These are phyloP conservation scores for Sebastes miniatus DNA, from an alignment of 2,797 vertebrate species.

Conservation along the genomic window DNA sequence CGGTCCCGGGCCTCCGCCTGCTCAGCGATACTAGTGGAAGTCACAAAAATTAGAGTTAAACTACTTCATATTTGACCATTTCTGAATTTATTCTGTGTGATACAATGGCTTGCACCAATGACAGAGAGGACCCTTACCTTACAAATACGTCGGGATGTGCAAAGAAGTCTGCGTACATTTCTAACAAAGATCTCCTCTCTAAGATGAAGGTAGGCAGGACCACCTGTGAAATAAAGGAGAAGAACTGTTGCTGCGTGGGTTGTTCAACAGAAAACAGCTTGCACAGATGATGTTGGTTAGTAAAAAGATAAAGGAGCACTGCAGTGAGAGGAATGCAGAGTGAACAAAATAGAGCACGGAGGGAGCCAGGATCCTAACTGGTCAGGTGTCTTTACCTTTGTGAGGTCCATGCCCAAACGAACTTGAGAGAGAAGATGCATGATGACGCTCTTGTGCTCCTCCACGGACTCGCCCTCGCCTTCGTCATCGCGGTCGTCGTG, in stretches of 20 bases:
- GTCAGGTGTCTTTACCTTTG: conserved; percentile 85
- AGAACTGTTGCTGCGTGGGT: background rate
- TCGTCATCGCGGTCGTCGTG: conserved; percentile 95
- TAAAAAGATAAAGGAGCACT: background rate
- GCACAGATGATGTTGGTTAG: background rate
- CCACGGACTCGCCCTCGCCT: conserved; percentile 93
- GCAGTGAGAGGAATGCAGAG: background rate
- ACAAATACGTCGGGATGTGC: conserved; percentile 98
- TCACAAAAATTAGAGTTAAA: background rate
- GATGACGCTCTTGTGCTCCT: conserved; percentile 99
- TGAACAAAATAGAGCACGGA: background rate
- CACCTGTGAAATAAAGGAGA: conserved; percentile 81
- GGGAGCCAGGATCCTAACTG: background rate
- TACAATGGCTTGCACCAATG: background rate
- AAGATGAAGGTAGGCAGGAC: conserved; percentile 98
- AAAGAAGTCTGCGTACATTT: conserved; percentile 99
- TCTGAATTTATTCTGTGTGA: background rate
- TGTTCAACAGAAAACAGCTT: background rate
- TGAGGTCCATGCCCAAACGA: conserved; percentile 97
- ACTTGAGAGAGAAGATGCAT: conserved; percentile 99
- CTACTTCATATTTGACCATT: background rate
- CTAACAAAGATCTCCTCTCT: conserved; percentile 95
- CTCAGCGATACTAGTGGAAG: conserved; percentile 88
- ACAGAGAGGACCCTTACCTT: conserved; percentile 83
- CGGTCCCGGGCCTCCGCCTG: conserved; percentile 92